Conservation (phyloP, 2,797 vertebrate species). For the Helarctos malayanus region DNA sequence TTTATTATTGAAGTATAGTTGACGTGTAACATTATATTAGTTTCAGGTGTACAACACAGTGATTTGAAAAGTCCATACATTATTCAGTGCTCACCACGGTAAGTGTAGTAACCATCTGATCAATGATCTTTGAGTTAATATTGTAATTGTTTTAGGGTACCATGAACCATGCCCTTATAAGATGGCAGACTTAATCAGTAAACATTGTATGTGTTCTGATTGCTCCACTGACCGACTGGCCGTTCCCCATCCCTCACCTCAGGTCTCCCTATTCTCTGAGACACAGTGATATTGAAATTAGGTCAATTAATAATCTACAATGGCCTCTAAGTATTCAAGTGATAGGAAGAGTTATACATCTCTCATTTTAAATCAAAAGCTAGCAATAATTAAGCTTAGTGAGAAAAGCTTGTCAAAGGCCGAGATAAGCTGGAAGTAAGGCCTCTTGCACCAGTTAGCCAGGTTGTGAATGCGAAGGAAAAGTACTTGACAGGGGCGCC, state of each 20-base stretch:
- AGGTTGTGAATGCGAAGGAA: neutral
- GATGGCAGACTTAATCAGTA: neutral
- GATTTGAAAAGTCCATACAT: neutral
- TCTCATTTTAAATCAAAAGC: neutral
- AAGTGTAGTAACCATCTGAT: neutral
- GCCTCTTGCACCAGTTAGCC: neutral
- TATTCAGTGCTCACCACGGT: neutral
- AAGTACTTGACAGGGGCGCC: neutral
- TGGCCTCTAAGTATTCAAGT: neutral
- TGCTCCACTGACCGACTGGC: neutral
- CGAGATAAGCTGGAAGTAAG: neutral
- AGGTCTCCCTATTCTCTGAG: neutral
- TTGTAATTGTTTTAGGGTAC: neutral
- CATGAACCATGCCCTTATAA: neutral
- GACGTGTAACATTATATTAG: neutral
- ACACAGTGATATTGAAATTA: neutral
- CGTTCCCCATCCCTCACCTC: neutral
- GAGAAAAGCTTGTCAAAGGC: neutral
- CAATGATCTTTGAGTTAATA: neutral
- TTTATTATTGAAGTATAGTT: neutral
- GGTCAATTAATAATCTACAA: neutral
- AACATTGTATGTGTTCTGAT: neutral
- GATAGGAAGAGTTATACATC: neutral
- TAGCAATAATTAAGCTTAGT: neutral
- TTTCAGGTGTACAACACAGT: neutral